phyloP scores from a whole-genome alignment of 2,888 invertebrate genomes.

The Abrostola tripartita region DNA sequence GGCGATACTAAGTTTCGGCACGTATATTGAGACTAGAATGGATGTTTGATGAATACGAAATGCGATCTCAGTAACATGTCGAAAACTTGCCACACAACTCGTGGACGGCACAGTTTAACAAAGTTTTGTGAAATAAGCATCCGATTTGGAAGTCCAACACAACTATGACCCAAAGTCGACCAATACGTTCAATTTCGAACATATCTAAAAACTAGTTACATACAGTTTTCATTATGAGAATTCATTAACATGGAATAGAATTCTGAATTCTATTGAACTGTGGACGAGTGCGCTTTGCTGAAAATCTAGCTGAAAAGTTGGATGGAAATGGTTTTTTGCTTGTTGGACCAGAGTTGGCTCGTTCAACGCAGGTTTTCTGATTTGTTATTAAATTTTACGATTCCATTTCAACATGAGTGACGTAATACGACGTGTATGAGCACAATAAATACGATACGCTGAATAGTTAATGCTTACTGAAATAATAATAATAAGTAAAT shows the following conservation, averaged over 20 bases:
- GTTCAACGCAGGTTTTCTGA: slow-evolving; percentile 66
- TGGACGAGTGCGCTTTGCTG: slow-evolving; percentile 69
- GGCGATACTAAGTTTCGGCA: slow-evolving; percentile 77
- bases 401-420: slow-evolving; percentile 37
- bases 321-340: slow-evolving; percentile 74
- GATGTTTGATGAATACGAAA: slow-evolving; percentile 82
- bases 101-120: slow-evolving; percentile 54
- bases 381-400: slow-evolving; percentile 60
- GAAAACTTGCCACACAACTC: slow-evolving; percentile 59
- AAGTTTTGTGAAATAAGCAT: slow-evolving; percentile 57
- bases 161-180: slow-evolving; percentile 20
- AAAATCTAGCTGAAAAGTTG: slow-evolving; percentile 80
- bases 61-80: slow-evolving; percentile 67
- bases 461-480: slow-evolving; percentile 12
- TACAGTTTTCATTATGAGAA: slow-evolving; percentile 70
- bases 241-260: slow-evolving; percentile 74
- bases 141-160: slow-evolving; percentile 42
- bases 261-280: slow-evolving; percentile 78
- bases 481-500: neutral
- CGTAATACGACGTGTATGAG: neutral
- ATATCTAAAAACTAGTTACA: slow-evolving; percentile 65
- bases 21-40: slow-evolving; percentile 79
- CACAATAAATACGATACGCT: neutral
- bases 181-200: slow-evolving; percentile 65
- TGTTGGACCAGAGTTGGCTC: slow-evolving; percentile 66